Base-by-base conservation (phyloP, 2,113 vertebrate species). In the Synchiropus splendidus region DNA sequence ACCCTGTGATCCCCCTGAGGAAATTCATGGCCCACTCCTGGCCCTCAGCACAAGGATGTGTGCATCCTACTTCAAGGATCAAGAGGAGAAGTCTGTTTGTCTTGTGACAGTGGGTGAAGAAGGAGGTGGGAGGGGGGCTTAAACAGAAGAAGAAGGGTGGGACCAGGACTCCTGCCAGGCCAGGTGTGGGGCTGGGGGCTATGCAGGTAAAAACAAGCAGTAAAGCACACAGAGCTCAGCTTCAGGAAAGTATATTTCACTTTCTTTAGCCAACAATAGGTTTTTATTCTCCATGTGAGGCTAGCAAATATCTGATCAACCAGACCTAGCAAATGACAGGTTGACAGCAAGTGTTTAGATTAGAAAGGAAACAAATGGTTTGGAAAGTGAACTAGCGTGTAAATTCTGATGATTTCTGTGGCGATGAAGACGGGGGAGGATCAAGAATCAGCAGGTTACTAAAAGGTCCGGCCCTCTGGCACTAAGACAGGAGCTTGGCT, bases 121-220 rank as follows among this genome's bases (percentile, higher is more conserved):
- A 33, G 18, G 40, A 47, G 39, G 16, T 40, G 43, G 45, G 37
- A 40, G 51, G 43, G 16, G 39, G 36, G 48, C 52, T 48, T 48
- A 17, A 36, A 51, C 1, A 49, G 31, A 45, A 12, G 12, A 61
- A 18, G 43, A 45, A 53, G 61, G 62, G 71, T 57, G 56, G 62
- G 58, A 43, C 45, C 35, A 52, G 21, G 54, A 42, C 49, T 59
- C 56, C 45, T 72, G 56, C 59, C 51, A 58, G 51, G 55, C 74
- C 75, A 83, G 76, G 80, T 80, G 78, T 79, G 68, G 72, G 59
- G 53, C 78, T 83, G 58, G 68, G 70, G 74, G 80, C 78, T 45
- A 72, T 71, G 55, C 80, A 71, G 33, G 66, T 79, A 75, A 66
- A 73, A 74, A 83, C 78, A 66, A 64, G 43, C 51, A 36, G 14